Base-by-base conservation (phyloP, 1,140 invertebrate genomes). In the Drosophila dunni region DNA sequence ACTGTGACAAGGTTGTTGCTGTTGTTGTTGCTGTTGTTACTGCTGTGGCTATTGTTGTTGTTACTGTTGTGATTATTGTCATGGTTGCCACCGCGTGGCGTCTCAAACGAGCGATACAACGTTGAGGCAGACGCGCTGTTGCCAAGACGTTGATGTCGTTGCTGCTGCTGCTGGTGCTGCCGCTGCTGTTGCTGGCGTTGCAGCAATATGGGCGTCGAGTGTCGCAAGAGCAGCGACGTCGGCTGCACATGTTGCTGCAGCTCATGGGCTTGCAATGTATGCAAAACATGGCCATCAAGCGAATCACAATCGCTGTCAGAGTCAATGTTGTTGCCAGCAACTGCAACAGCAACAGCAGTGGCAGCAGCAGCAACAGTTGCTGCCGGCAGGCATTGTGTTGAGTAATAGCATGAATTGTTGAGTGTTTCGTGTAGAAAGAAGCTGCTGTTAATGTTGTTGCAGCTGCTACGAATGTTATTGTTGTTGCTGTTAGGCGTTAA, bases 1-100 rank as follows among this genome's bases (percentile, higher is more conserved):
- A 91, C 81, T 54, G 73, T 91, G 67, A 84, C 86, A 74, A 91
- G 71, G 66, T 90, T 90, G 65, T 81, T 86, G 68, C 75, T 88
- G 69, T 66, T 78, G 42, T 54, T 70, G 66, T 44, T 79, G 44
- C 64, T 71, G 33, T 51, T 73, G 46, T 36, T 62, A 45, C 48
- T 79, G 61, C 42, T 58, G 53, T 63, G 72, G 53, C 36, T 76
- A 58, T 42, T 78, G 54, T 65, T 61, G 17, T 72, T 75, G 66
- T 72, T 70, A 48, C 57, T 48, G 65, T 54, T 61, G 24, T 50
- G 61, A 54, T 38, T 65, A 40, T 51, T 68, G 48, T 50, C 63
- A 48, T 67, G 78, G 56, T 15, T 63, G 53, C 48, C 36, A 40
- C 38, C 44, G 33, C 46, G 56, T 17, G 63, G 70, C 53, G 63